Base-by-base conservation (phyloP, 2,888 invertebrate species). In the Dioctria rufipes region DNA sequence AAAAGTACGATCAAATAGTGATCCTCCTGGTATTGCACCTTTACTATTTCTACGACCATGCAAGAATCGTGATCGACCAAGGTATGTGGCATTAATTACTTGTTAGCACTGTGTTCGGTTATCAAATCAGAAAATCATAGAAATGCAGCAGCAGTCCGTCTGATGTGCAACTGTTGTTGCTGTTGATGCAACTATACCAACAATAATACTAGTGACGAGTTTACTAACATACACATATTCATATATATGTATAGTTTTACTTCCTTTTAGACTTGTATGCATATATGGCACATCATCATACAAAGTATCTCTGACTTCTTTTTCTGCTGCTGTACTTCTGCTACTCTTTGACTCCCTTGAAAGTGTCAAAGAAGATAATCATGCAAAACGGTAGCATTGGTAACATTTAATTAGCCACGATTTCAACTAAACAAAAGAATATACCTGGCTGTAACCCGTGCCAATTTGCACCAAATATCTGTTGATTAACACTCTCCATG, bases 51-150 rank as follows among this genome's bases (percentile, higher is more conserved):
- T 39, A 63, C 54, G 54, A 13, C 40, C 43, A 40, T 60, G 51
- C 60, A 3, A 49, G 51, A 77, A 49, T 77, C 77, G 77, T 77
- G 77, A 77, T 77, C 77, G 77, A 77, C 63, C 61, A 11, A 77
- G 63, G 69, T 69, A 79, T 79, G 69, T 67, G 79, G 67, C 79
- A 79, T 79, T 79, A 78, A 78, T 78, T 78, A 78, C 66, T 66
- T 78, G 78, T 78, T 78, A 78, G 78, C 78, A 67, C 79, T 69
- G 46, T 79, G 79, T 79, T 79, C 67, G 67, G 79, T 60, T 79
- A 79, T 79, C 79, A 79, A 79, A 79, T 79, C 58, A 60, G 40
- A 67, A 54, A 40, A 79, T 79, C 79, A 79, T 46, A 79, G 58
- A 69, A 60, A 77, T 77, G 25, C 25, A 25, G 25, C 25, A 25